Evolutionary conservation across 30 jellyfish, hydroid and myxozoan genomes (phyloP).

Genomic region (Cassiopea xamachana): DNA sequence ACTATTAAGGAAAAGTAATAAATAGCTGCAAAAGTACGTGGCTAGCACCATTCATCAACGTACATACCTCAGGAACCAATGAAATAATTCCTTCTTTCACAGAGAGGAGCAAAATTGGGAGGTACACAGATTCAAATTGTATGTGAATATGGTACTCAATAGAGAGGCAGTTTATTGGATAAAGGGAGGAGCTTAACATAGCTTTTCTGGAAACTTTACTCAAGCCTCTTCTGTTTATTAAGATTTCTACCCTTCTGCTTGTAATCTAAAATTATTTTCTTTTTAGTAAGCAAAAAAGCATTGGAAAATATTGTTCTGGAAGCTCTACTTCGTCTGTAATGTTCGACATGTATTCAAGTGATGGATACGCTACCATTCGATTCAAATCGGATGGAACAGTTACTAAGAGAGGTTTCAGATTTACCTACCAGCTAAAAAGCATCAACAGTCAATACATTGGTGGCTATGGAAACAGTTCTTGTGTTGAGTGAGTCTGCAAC

Average conservation of each 20-base stretch:
- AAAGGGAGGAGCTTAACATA: too few species aligned
- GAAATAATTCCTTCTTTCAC: too few species aligned
- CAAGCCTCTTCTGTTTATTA: too few species aligned
- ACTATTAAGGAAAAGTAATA: too few species aligned
- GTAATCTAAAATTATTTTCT: background rate
- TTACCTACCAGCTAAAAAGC: background rate
- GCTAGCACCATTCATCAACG: too few species aligned
- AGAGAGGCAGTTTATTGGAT: too few species aligned
- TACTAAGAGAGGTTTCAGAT: background rate
- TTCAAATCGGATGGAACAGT: background rate
- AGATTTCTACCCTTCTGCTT: background rate
- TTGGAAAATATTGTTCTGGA: conserved; percentile 31
- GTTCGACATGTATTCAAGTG: conserved; percentile 20
- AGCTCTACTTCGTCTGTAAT: background rate
- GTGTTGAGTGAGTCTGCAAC: background rate
- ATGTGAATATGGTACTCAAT: too few species aligned
- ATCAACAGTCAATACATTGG: background rate
- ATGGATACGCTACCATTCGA: conserved; percentile 15
- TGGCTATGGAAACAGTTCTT: background rate
- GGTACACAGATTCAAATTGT: too few species aligned
- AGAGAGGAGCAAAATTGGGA: too few species aligned
- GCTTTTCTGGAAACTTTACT: too few species aligned
- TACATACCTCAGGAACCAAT: too few species aligned
- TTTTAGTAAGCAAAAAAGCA: background rate
- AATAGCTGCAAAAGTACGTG: too few species aligned